Evolutionary conservation across 2,888 invertebrate species (phyloP).

Genomic region (Nomada fabriciana): DNA sequence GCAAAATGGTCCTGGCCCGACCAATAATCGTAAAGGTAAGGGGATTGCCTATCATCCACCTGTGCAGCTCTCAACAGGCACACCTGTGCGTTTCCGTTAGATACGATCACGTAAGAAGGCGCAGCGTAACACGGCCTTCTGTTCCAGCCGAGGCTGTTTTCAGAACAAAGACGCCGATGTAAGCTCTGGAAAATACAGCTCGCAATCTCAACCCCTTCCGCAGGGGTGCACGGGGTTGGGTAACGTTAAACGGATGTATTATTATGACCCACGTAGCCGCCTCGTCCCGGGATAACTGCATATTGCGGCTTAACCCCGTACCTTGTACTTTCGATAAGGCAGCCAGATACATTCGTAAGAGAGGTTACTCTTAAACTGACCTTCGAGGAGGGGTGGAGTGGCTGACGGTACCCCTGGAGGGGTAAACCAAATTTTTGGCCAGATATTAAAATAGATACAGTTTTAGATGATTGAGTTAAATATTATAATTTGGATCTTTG

Average conservation of each 20-base stretch:
- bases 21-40: constrained; percentile 81
- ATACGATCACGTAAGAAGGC: constrained; percentile 29
- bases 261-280: constrained; percentile 64
- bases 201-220: constrained; percentile 69
- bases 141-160: constrained; percentile 24
- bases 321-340: constrained; percentile 60
- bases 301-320: constrained; percentile 71
- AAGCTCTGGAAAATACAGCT: constrained; percentile 73
- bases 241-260: constrained; percentile 72
- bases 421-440: too few species aligned
- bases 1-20: constrained; percentile 61
- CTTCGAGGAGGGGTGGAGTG: background rate
- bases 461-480: too few species aligned
- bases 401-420: background rate
- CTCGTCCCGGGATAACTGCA: constrained; percentile 69
- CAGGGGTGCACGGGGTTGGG: constrained; percentile 6
- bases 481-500: too few species aligned
- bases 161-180: constrained; percentile 44
- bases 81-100: constrained; percentile 39
- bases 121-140: constrained; percentile 43
- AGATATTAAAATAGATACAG: too few species aligned
- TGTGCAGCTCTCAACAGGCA: constrained; percentile 17
- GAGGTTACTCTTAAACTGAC: constrained; percentile 21
- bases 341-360: constrained; percentile 39
- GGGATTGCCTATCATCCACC: constrained; percentile 76